phyloP scores from a whole-genome alignment of 2,888 invertebrate genomes.

The Orthosia incerta region DNA sequence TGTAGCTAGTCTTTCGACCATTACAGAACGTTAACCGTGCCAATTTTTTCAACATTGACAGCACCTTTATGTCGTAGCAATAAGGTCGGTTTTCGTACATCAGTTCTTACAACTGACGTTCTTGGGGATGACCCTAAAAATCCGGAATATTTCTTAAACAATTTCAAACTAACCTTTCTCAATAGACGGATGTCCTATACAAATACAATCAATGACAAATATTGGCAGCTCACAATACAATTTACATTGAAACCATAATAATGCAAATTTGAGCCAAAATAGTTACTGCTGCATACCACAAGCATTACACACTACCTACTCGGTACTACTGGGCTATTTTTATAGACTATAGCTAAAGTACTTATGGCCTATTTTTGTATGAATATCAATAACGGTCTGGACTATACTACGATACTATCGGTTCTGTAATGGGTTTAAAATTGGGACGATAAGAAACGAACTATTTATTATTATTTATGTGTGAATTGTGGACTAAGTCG shows the following conservation, averaged over 20 bases:
- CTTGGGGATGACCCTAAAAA: neutral
- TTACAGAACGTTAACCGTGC: neutral
- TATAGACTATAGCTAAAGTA: constrained; percentile 37
- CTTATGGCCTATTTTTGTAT: constrained; percentile 36
- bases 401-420: constrained; percentile 11
- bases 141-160: neutral
- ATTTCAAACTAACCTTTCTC: constrained; percentile 1
- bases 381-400: constrained; percentile 17
- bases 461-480: neutral
- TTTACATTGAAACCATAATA: constrained; percentile 27
- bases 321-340: constrained; percentile 51
- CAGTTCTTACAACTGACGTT: too few species aligned
- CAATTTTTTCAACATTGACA: neutral
- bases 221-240: constrained; percentile 28
- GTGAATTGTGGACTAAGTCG: neutral
- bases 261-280: constrained; percentile 42
- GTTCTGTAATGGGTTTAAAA: constrained; percentile 28
- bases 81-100: neutral
- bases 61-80: neutral
- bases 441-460: neutral
- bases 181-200: constrained; percentile 19
- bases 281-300: constrained; percentile 30
- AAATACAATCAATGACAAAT: constrained; percentile 16
- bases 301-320: constrained; percentile 24
- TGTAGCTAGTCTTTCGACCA: neutral